Percentiles rank a stretch among this genome's conserved stretches.
Evolutionary conservation across 2,113 vertebrate species (phyloP).

Genomic region (Chionodraco myersi): DNA sequence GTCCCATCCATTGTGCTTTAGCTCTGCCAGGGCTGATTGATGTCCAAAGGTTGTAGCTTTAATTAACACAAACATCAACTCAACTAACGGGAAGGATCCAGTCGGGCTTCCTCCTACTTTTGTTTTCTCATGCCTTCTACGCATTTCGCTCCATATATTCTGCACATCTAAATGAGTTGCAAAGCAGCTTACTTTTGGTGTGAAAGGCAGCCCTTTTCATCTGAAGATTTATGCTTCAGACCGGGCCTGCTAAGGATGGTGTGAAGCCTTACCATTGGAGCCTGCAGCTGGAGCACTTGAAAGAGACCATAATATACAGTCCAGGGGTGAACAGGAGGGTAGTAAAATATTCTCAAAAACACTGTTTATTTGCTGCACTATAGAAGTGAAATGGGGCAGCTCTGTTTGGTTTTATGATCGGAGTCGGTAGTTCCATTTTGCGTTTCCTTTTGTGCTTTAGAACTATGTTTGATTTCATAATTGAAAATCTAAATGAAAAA

Average conservation of each 20-base stretch:
- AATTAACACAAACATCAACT: constrained; percentile 25
- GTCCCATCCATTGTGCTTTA: constrained; percentile 5
- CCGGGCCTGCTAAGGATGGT: constrained; percentile 35
- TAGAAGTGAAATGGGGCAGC: background rate
- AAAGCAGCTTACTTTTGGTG: constrained; percentile 27
- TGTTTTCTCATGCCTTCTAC: background rate
- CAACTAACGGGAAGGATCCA: constrained; percentile 3
- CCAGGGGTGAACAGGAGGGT: constrained; percentile 60
- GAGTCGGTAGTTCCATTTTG: constrained; percentile 16
- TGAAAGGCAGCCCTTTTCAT: constrained; percentile 43
- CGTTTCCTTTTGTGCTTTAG: background rate
- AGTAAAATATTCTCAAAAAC: constrained; percentile 36
- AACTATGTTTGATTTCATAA: constrained; percentile 21
- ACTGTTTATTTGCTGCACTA: constrained; percentile 18
- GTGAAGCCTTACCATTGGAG: constrained; percentile 47
- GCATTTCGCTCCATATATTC: background rate
- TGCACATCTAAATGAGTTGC: constrained; percentile 29
- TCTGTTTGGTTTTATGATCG: constrained; percentile 10
- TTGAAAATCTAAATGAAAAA: background rate
- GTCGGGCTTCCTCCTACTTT: background rate
- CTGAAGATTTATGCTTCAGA: constrained; percentile 52
- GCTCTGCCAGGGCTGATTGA: constrained; percentile 13
- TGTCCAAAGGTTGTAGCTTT: constrained; percentile 27
- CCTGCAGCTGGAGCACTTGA: constrained; percentile 68
- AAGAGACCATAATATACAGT: constrained; percentile 66